Conservation (phyloP, 2,888 invertebrate species). For the Xylophagus ater region DNA sequence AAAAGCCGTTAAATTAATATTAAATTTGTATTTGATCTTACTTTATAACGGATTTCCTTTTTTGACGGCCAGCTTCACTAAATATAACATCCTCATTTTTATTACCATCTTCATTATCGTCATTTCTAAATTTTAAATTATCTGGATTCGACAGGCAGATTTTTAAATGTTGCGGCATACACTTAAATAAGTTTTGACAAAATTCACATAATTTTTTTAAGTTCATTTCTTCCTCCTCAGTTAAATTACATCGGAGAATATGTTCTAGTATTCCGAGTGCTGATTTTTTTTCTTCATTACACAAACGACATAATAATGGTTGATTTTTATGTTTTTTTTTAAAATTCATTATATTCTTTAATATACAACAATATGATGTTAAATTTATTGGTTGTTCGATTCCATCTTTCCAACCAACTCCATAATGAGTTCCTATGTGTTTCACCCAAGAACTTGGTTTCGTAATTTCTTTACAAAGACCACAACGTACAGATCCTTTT, state of each 20-base stretch:
- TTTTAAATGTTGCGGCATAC: constrained; percentile 21
- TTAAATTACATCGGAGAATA: constrained; percentile 27
- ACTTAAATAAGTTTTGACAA: constrained; percentile 24
- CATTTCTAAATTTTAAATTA: neutral
- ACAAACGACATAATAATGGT: constrained; percentile 29
- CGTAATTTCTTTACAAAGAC: constrained; percentile 27
- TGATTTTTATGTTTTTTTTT: constrained; percentile 19
- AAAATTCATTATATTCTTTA: constrained; percentile 22
- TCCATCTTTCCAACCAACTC: constrained; percentile 31
- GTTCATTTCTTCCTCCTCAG: constrained; percentile 14
- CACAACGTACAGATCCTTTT: constrained; percentile 25
- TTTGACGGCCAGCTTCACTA: constrained; percentile 29
- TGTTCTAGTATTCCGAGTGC: constrained; percentile 29
- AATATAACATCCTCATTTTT: constrained; percentile 14
- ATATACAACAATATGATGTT: constrained; percentile 20
- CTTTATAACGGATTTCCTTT: constrained; percentile 32
- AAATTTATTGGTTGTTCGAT: constrained; percentile 20
- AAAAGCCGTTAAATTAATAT: neutral
- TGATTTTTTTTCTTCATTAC: constrained; percentile 24
- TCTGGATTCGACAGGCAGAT: constrained; percentile 18
- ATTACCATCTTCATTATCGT: neutral
- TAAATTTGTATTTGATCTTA: constrained; percentile 15
- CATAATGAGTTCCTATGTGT: constrained; percentile 32
- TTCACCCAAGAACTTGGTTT: constrained; percentile 20
- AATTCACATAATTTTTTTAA: constrained; percentile 23